Conservation (phyloP, 2,888 invertebrate species). For the Chaetoderma sp. region DNA sequence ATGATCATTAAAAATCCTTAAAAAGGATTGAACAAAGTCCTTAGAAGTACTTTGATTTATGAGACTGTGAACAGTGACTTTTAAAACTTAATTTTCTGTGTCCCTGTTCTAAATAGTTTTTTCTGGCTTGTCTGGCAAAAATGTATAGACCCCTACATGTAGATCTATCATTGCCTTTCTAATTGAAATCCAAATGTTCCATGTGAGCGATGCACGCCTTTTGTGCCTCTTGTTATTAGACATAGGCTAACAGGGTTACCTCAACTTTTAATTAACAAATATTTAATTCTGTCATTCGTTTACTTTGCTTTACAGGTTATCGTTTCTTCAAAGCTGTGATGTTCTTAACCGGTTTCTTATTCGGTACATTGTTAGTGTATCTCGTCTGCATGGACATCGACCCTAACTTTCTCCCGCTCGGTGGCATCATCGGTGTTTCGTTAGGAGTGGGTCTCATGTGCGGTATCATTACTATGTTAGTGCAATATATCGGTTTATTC, state of each 20-base stretch:
- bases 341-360: constrained; percentile 89
- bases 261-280: neutral
- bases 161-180: neutral
- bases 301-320: constrained; percentile 77
- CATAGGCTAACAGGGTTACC: neutral
- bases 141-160: neutral
- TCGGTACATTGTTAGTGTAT: constrained; percentile 85
- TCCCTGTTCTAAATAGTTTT: too few species aligned
- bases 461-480: constrained; percentile 84
- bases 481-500: constrained; percentile 85
- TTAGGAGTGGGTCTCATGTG: constrained; percentile 81
- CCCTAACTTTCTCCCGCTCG: constrained; percentile 72
- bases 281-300: neutral
- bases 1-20: too few species aligned
- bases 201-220: too few species aligned
- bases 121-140: too few species aligned
- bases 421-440: constrained; percentile 81
- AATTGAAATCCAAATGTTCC: too few species aligned
- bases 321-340: constrained; percentile 89
- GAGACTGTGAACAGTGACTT: too few species aligned
- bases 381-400: constrained; percentile 85
- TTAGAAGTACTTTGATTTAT: too few species aligned
- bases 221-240: neutral
- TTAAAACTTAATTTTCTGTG: too few species aligned
- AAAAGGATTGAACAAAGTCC: too few species aligned